Conservation (phyloP, 1,140 invertebrate genomes). For the Rhyzopertha dominica region DNA sequence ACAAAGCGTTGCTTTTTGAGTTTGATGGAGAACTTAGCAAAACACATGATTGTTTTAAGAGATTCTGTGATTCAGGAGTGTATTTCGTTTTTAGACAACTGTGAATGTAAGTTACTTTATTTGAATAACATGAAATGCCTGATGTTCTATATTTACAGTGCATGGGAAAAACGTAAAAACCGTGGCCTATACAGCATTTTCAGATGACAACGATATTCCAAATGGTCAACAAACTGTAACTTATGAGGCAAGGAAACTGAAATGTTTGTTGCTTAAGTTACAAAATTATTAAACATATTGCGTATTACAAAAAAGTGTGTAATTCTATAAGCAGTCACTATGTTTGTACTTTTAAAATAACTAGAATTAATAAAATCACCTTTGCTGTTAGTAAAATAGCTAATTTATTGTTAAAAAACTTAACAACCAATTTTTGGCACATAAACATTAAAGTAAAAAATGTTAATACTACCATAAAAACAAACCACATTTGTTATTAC, state of each 20-base stretch:
- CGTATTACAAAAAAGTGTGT: too few species aligned
- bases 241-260: constrained; percentile 83
- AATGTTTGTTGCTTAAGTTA: constrained; percentile 75
- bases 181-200: constrained; percentile 74
- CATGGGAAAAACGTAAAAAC: constrained; percentile 83
- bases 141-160: constrained; percentile 52
- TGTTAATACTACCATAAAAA: too few species aligned
- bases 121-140: constrained; percentile 11
- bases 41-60: constrained; percentile 85
- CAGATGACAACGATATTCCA: constrained; percentile 61
- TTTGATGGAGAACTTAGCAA: constrained; percentile 85
- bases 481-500: too few species aligned
- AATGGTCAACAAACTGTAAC: constrained; percentile 89
- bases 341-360: too few species aligned
- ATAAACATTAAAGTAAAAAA: too few species aligned
- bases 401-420: too few species aligned
- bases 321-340: too few species aligned
- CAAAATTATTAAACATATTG: constrained; percentile 49
- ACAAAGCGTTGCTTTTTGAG: constrained; percentile 92
- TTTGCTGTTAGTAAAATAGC: too few species aligned
- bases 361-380: too few species aligned
- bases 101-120: constrained; percentile 56
- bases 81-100: constrained; percentile 88
- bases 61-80: constrained; percentile 88
- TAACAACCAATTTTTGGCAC: too few species aligned